Evolutionary conservation across 2,797 vertebrate species (phyloP).

Genomic region (Gephyroberyx darwinii): DNA sequence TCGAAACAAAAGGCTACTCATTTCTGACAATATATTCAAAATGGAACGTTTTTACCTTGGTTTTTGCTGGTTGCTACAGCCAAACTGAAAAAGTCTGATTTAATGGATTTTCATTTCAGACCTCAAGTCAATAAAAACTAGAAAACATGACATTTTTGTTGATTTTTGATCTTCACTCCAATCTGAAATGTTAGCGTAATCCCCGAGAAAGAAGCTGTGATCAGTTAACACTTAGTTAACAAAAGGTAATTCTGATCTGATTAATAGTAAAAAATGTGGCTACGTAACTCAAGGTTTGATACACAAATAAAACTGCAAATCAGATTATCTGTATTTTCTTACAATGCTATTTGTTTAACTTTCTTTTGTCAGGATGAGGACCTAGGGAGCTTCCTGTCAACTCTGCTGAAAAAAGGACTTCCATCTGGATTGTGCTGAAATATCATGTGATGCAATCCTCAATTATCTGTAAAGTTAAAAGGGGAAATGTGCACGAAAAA

Average conservation of each 20-base stretch:
- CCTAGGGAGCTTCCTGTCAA: constrained; percentile 93
- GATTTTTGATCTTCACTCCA: no score
- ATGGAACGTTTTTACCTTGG: not conserved
- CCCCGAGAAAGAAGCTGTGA: no score
- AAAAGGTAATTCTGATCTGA: no score
- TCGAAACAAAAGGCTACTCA: not conserved
- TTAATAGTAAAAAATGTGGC: no score
- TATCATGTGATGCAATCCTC: not conserved
- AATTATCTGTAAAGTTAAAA: constrained; percentile 11
- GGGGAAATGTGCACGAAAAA: not conserved
- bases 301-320: not conserved
- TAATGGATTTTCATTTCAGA: not conserved
- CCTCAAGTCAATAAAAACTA: not conserved
- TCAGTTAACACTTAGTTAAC: no score
- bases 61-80: no score
- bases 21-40: not conserved
- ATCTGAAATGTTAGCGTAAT: no score
- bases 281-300: no score
- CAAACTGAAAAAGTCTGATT: not conserved
- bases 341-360: not conserved
- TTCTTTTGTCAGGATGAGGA: constrained; percentile 89
- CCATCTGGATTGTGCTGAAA: constrained; percentile 81
- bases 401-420: constrained; percentile 92
- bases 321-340: not conserved
- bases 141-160: no score